Conservation (phyloP, 2,797 vertebrate species). For the Falco biarmicus region DNA sequence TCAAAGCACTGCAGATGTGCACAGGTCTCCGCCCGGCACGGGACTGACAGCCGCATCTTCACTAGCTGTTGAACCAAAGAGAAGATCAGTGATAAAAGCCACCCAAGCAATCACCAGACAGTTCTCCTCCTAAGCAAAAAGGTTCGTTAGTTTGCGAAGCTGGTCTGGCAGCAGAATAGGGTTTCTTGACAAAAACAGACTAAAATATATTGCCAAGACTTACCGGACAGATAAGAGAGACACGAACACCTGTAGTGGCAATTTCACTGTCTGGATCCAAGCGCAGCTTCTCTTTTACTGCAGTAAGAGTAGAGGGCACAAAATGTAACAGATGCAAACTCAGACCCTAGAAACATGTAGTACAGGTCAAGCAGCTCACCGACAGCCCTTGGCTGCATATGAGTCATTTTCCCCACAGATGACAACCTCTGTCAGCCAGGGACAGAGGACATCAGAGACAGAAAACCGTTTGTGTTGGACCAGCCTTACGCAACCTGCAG, state of each 20-base stretch:
- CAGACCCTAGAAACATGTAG: neutral
- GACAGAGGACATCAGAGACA: neutral
- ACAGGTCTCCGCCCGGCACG: constrained; percentile 94
- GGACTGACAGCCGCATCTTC: constrained; percentile 97
- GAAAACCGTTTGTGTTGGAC: neutral
- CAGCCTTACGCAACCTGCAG: neutral
- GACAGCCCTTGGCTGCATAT: rapidly evolving
- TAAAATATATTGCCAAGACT: constrained; percentile 26
- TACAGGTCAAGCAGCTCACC: neutral
- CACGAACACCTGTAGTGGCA: constrained; percentile 94
- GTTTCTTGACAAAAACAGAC: rapidly evolving
- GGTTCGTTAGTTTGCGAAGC: neutral
- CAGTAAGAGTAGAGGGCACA: neutral
- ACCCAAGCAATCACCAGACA: neutral
- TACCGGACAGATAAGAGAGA: constrained; percentile 98
- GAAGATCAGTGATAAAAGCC: neutral
- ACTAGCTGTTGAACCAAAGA: constrained; percentile 84
- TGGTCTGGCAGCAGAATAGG: neutral
- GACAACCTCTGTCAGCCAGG: neutral
- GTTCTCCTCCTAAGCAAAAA: neutral
- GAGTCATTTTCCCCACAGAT: neutral
- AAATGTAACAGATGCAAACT: neutral
- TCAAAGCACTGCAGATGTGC: constrained; percentile 99
- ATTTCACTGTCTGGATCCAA: constrained; percentile 98
- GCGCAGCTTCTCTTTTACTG: constrained; percentile 97